Percentiles rank a stretch among this genome's conserved stretches.
phyloP scores from a whole-genome alignment of 2,113 vertebrate genomes.

The Glaucomys volans region DNA sequence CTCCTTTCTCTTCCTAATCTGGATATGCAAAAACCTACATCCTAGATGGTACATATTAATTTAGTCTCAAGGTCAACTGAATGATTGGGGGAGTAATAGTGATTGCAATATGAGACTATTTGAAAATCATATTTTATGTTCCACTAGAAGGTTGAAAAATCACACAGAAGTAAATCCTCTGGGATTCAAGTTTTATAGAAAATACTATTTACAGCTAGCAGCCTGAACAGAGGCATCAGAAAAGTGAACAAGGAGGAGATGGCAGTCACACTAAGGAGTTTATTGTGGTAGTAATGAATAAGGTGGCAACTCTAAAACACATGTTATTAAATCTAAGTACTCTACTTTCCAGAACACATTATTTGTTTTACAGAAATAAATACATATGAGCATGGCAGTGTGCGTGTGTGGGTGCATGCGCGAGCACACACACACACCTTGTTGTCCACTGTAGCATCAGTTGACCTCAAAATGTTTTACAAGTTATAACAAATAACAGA shows the following conservation, averaged over 20 bases:
- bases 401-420: too few relatives aligned
- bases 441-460: background rate
- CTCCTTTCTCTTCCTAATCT: too few relatives aligned
- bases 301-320: background rate
- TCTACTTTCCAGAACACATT: background rate
- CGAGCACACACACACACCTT: background rate
- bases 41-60: background rate
- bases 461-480: background rate
- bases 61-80: background rate
- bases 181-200: background rate
- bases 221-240: background rate
- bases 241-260: background rate
- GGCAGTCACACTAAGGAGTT: background rate
- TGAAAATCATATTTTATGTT: background rate
- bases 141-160: background rate
- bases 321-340: background rate
- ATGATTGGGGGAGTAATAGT: background rate
- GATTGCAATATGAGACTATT: background rate
- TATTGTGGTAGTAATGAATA: background rate
- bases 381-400: background rate
- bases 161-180: background rate
- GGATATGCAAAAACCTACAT: background rate
- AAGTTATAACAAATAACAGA: background rate
- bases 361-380: slow-evolving; percentile 30
- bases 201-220: background rate